Percentiles rank a stretch among this genome's conserved stretches.
phyloP scores from a whole-genome alignment of 2,888 invertebrate genomes.

The Amphiduros pacificus region DNA sequence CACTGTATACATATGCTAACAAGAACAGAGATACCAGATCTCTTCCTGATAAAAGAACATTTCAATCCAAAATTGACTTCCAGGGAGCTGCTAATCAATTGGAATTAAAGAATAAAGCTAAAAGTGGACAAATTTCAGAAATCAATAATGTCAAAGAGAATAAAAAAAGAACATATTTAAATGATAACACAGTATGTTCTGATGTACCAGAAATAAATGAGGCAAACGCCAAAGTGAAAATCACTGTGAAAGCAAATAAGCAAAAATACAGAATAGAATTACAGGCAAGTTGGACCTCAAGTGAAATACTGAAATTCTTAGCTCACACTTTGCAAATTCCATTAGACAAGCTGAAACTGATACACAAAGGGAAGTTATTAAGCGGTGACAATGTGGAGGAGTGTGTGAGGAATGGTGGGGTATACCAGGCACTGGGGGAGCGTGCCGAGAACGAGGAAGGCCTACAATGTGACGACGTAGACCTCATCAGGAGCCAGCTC shows the following conservation, averaged over 20 bases:
- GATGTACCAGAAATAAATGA: constrained; percentile 35
- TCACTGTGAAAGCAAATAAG: constrained; percentile 41
- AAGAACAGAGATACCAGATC: background rate
- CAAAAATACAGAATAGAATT: constrained; percentile 36
- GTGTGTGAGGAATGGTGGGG: constrained; percentile 33
- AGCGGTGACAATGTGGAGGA: constrained; percentile 31
- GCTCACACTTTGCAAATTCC: constrained; percentile 36
- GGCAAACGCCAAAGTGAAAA: constrained; percentile 22
- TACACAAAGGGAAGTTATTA: constrained; percentile 44
- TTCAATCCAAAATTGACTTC: background rate
- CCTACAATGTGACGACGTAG: constrained; percentile 39
- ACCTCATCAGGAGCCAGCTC: constrained; percentile 42
- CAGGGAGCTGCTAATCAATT: background rate
- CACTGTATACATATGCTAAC: too few relatives aligned
- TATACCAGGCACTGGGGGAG: constrained; percentile 46
- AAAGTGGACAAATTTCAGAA: background rate
- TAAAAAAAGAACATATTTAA: background rate
- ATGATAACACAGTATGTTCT: constrained; percentile 23
- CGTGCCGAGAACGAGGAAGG: constrained; percentile 36
- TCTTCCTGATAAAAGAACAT: background rate
- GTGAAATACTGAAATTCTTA: constrained; percentile 36
- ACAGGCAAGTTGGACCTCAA: constrained; percentile 37
- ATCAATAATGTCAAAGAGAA: background rate
- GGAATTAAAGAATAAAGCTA: background rate
- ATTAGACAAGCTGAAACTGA: constrained; percentile 42